Evolutionary conservation across 2,797 vertebrate genomes (phyloP).

Genomic region (Lycodopsis pacificus): DNA sequence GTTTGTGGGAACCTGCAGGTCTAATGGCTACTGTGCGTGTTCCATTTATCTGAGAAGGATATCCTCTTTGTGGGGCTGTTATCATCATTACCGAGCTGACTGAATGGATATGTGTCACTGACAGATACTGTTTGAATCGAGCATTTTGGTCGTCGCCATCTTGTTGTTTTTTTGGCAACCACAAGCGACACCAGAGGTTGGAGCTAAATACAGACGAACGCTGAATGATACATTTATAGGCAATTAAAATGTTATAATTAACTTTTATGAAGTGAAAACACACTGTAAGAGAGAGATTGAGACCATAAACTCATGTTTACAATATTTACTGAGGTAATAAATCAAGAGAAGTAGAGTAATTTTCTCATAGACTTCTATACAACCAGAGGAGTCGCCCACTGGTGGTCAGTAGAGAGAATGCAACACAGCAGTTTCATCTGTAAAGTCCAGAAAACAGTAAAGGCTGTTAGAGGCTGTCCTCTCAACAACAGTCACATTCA

Average conservation of each 20-base stretch:
- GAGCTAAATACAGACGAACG: no score
- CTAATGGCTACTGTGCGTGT: slow-evolving; percentile 39
- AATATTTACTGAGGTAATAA: no score
- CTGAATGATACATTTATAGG: no score
- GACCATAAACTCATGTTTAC: no score
- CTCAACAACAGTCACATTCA: neutral
- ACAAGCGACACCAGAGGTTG: neutral
- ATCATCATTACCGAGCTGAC: neutral
- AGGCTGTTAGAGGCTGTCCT: neutral
- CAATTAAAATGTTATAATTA: no score
- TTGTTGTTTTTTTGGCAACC: neutral
- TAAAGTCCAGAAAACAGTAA: neutral
- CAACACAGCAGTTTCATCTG: neutral
- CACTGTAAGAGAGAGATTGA: no score
- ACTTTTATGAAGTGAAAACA: no score
- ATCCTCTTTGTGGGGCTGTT: neutral
- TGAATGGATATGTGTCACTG: slow-evolving; percentile 4
- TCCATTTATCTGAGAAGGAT: slow-evolving; percentile 44
- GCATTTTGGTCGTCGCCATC: neutral
- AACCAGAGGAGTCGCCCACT: neutral
- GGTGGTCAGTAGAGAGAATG: no score
- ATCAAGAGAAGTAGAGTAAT: neutral
- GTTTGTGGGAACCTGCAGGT: slow-evolving; percentile 55
- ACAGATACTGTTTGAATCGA: neutral
- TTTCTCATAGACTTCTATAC: neutral